These are phyloP conservation scores for Clarias fuscus DNA, from an alignment of 2,797 vertebrate species.

Conservation along the genomic window DNA sequence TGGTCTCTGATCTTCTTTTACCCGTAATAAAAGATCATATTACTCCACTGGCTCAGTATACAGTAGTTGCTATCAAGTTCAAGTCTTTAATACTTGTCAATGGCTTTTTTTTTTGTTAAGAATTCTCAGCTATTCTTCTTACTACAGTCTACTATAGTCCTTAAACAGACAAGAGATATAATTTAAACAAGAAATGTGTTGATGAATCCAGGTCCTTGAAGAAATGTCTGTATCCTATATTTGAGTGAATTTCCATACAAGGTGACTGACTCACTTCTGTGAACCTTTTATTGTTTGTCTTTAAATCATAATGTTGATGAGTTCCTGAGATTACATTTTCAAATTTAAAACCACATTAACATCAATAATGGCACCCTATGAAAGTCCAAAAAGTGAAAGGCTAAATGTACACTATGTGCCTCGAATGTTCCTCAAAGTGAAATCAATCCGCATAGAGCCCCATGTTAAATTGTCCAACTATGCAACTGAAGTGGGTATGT, in stretches of 20 bases:
- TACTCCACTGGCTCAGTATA: not conserved
- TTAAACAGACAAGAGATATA: not conserved
- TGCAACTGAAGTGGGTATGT: no score
- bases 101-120: not conserved
- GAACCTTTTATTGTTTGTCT: not conserved
- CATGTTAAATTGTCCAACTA: no score
- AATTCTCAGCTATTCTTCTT: not conserved
- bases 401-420: no score
- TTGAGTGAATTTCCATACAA: no score
- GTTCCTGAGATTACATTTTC: not conserved
- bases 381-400: no score
- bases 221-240: no score
- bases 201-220: no score
- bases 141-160: not conserved
- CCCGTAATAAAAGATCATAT: not conserved
- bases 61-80: no score
- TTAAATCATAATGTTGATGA: no score
- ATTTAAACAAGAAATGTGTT: not conserved
- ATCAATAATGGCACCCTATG: not conserved
- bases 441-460: no score
- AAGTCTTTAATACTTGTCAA: not conserved
- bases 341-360: not conserved
- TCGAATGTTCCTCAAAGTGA: no score
- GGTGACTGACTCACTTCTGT: not conserved
- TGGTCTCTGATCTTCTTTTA: not conserved